Base-by-base conservation (phyloP, 2,888 invertebrate genomes). In the Muscina levida region DNA sequence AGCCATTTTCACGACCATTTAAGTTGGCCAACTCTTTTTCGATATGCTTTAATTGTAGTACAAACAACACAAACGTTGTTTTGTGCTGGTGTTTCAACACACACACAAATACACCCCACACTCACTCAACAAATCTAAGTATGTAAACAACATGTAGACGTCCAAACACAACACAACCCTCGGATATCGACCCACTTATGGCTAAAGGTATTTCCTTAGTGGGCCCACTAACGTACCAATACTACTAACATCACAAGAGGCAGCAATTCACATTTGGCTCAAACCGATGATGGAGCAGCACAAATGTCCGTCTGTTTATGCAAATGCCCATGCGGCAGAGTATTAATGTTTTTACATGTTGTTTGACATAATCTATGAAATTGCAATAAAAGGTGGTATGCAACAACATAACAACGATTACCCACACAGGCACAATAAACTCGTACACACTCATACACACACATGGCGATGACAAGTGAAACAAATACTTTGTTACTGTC, bases 181-280 rank as follows among this genome's bases (percentile, higher is more conserved):
- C 79, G 42, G 65, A 72, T 65, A 72, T 67, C 77, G 80, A 66
- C 80, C 80, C 76, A 80, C 80, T 73, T 80, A 73, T 51, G 57
- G 48, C 66, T 46, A 71, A 71, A 77, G 57, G 73, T 72, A 77
- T 77, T 80, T 80, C 75, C 77, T 73, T 71, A 77, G 76, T 80
- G 73, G 76, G 73, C 37, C 71, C 19, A 22, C 51, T 2, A 8
- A 31, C 31, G 31, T 8, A 31, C 31, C 31, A 31, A 31, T 8
- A 31, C 31, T n/a, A n/a, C n/a, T n/a, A n/a, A n/a, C 31, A 31
- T 5, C 31, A 3, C 31, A 31, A 31, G 8, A 3, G 8, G 31
- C 31, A 31, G 8, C 31, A 31, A 31, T 8, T 31, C 4, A 31
- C 8, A 31, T 31, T 3, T 31, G 8, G n/a, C n/a, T n/a, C 8